Conservation (phyloP, 2,797 vertebrate species). For the Parotocinclus haroldoi region DNA sequence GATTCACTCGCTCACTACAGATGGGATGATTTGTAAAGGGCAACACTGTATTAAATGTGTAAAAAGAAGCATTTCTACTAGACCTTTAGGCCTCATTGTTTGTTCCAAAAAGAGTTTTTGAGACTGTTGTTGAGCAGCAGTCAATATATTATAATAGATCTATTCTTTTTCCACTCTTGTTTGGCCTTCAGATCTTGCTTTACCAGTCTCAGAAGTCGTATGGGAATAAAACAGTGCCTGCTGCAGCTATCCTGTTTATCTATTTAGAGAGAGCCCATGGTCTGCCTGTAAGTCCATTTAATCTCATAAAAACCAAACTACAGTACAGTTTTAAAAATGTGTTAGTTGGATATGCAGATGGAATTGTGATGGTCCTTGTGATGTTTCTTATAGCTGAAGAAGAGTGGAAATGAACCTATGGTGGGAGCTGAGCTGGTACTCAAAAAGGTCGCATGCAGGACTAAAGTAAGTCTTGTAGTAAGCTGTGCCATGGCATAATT, state of each 20-base stretch:
- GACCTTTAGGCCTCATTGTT: too few species aligned
- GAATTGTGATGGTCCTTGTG: neutral
- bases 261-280: constrained; percentile 84
- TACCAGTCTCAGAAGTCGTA: constrained; percentile 80
- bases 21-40: too few species aligned
- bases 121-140: too few species aligned
- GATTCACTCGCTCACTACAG: too few species aligned
- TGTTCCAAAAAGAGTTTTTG: too few species aligned
- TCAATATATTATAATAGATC: neutral
- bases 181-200: constrained; percentile 71
- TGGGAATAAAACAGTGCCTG: constrained; percentile 78
- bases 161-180: neutral
- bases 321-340: neutral
- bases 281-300: constrained; percentile 74
- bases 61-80: too few species aligned
- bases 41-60: too few species aligned
- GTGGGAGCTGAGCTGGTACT: constrained; percentile 72
- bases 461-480: constrained; percentile 74
- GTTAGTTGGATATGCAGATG: neutral
- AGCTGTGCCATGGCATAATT: too few species aligned
- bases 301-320: too few species aligned
- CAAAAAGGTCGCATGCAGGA: constrained; percentile 70
- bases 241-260: constrained; percentile 78
- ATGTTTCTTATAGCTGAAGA: constrained; percentile 73
- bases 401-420: constrained; percentile 81